Conservation (phyloP, 1,140 invertebrate species). For the Belonocnema kinseyi region DNA sequence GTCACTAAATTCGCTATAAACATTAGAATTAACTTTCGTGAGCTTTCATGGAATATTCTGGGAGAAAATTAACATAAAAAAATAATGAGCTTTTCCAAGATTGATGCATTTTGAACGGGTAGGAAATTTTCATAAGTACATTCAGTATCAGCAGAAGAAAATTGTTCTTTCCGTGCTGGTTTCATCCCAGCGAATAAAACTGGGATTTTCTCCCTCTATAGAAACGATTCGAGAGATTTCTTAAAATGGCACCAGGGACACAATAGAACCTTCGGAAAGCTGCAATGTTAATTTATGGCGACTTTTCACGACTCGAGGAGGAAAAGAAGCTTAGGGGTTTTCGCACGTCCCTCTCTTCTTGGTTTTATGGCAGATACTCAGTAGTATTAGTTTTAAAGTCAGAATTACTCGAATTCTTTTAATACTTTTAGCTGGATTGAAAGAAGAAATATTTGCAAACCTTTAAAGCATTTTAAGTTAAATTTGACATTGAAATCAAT, state of each 20-base stretch:
- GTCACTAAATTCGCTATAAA: no score
- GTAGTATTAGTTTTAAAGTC: not conserved
- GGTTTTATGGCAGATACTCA: not conserved
- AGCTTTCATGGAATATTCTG: not conserved
- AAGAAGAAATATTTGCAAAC: no score
- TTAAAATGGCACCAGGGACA: not conserved
- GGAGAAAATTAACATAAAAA: not conserved
- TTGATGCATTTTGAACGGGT: not conserved
- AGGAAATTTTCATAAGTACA: not conserved
- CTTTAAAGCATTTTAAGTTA: no score
- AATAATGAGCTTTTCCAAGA: not conserved
- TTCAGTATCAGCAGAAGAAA: not conserved
- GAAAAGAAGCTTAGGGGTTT: slow-evolving; percentile 1
- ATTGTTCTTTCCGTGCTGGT: not conserved
- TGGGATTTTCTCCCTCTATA: not conserved
- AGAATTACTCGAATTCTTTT: no score
- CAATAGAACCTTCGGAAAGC: not conserved
- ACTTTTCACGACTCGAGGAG: not conserved
- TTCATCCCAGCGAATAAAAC: slow-evolving; percentile 5
- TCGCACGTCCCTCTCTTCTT: not conserved
- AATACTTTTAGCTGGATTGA: no score
- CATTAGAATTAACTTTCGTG: not conserved
- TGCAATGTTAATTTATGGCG: slow-evolving; percentile 17
- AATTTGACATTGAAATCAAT: no score
- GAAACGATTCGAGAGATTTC: slow-evolving; percentile 12